Evolutionary conservation across 2,888 invertebrate species (phyloP), one percentile per base, ranked within the genome.

Genomic region (Callyntrura sp.): DNA sequence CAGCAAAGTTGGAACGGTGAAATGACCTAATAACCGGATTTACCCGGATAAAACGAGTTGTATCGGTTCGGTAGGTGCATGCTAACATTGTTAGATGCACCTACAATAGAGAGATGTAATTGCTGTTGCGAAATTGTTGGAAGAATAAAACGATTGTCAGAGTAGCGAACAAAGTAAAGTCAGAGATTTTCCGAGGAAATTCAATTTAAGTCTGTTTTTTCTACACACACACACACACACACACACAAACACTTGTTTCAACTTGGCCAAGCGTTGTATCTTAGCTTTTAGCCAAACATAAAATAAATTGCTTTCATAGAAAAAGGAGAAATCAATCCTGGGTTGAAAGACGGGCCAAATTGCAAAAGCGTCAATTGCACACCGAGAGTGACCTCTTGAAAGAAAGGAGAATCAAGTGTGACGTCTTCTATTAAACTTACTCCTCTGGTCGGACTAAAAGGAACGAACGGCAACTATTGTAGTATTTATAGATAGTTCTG

Each of bases 331-430:
- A 51, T 14, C 11, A 51, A 51, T 9, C 11, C 51, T 14, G 12
- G 14, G 51, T 14, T 51, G 51, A 2, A 11, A 9, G 51, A 51
- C 14, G 2, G 11, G 11, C 51, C 14, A 11, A 51, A 9, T 9
- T 51, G 11, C 51, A 17, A 57, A 57, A 57, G 57, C 57, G 57
- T 57, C 57, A 57, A 57, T 57, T 57, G 57, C 57, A 14, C 51
- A 51, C 1, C 57, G 57, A 2, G 9, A 57, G 20, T 57, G 57
- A 57, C 57, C 57, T 57, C 57, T 20, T 57, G n/a, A 12, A 57
- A 17, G 20, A 17, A 57, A 20, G 57, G 2, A 6, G 2, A 3
- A 57, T 57, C 5, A 23, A 20, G 48, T 51, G 11, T 55, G 17
- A 23, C 25, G 45, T 11, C 48, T 76, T 78, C 20, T n/a, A n/a